These are phyloP conservation scores for Cyclina sinensis DNA, from an alignment of 1,140 invertebrate species.

Conservation along the genomic window DNA sequence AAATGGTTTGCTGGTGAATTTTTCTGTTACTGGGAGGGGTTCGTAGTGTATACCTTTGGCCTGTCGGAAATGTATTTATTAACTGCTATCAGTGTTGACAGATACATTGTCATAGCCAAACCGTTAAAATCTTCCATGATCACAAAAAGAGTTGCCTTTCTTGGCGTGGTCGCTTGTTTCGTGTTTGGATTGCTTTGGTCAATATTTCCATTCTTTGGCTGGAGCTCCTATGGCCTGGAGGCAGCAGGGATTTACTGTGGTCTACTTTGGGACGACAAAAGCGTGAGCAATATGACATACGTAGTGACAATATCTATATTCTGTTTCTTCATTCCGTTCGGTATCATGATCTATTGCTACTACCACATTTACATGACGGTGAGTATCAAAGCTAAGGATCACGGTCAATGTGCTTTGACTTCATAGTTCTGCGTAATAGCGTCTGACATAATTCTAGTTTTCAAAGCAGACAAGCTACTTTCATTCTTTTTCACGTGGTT, in stretches of 20 bases:
- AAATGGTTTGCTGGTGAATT: slow-evolving; percentile 73
- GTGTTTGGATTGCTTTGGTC: slow-evolving; percentile 73
- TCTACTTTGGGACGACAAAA: slow-evolving; percentile 72
- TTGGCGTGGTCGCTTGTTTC: slow-evolving; percentile 62
- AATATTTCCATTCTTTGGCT: slow-evolving; percentile 74
- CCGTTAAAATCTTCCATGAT: slow-evolving; percentile 73
- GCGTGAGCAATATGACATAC: slow-evolving; percentile 68
- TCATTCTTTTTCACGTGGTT: too few relatives aligned
- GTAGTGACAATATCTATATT: slow-evolving; percentile 74
- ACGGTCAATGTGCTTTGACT: neutral
- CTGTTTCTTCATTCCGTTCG: slow-evolving; percentile 76
- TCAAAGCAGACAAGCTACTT: too few relatives aligned
- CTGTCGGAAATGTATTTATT: slow-evolving; percentile 75
- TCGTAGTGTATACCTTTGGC: slow-evolving; percentile 78
- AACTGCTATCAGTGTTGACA: slow-evolving; percentile 76
- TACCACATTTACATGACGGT: slow-evolving; percentile 75
- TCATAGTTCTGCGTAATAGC: neutral
- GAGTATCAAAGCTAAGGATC: slow-evolving; percentile 68
- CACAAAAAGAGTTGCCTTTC: slow-evolving; percentile 70
- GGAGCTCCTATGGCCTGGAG: slow-evolving; percentile 78
- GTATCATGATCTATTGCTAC: slow-evolving; percentile 77
- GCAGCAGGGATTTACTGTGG: slow-evolving; percentile 76
- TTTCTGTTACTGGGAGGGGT: slow-evolving; percentile 74
- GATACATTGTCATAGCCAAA: slow-evolving; percentile 80
- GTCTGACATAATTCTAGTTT: too few relatives aligned